These are phyloP conservation scores for Callipepla squamata DNA, from an alignment of 2,113 vertebrate species.

Conservation along the genomic window DNA sequence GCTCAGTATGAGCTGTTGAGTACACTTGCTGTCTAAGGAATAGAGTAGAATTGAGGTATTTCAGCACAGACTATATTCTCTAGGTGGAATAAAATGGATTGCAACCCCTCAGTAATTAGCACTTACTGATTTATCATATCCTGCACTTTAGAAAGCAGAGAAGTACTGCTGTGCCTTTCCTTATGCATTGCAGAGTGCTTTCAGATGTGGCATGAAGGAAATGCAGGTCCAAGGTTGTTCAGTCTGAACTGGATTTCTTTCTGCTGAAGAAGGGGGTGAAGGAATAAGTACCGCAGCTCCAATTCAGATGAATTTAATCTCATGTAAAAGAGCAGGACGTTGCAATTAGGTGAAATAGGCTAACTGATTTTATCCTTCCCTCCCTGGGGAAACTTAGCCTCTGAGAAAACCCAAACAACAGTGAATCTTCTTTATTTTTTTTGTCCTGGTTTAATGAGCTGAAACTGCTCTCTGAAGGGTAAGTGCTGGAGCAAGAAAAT, in stretches of 20 bases:
- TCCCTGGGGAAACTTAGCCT: conserved; percentile 2
- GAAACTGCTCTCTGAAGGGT: neutral
- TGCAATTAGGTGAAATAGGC: conserved; percentile 15
- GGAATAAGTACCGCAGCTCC: neutral
- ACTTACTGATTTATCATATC: neutral
- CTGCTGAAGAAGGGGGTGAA: neutral
- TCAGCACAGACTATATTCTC: neutral
- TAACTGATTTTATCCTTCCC: conserved; percentile 18
- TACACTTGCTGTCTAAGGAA: neutral
- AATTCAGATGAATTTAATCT: neutral
- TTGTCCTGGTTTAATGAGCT: conserved; percentile 13
- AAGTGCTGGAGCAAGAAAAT: neutral
- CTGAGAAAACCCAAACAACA: neutral
- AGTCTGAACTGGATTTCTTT: neutral
- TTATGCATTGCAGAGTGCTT: neutral
- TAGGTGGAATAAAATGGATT: neutral
- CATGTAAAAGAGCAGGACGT: neutral
- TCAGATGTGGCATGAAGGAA: neutral
- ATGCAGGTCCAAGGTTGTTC: neutral
- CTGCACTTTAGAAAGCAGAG: neutral
- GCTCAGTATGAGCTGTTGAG: neutral
- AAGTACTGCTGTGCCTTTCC: neutral
- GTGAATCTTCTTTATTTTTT: neutral
- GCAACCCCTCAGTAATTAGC: neutral
- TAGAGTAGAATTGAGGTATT: neutral